Conservation (phyloP, 2,888 invertebrate genomes). For the Acheta domesticus region DNA sequence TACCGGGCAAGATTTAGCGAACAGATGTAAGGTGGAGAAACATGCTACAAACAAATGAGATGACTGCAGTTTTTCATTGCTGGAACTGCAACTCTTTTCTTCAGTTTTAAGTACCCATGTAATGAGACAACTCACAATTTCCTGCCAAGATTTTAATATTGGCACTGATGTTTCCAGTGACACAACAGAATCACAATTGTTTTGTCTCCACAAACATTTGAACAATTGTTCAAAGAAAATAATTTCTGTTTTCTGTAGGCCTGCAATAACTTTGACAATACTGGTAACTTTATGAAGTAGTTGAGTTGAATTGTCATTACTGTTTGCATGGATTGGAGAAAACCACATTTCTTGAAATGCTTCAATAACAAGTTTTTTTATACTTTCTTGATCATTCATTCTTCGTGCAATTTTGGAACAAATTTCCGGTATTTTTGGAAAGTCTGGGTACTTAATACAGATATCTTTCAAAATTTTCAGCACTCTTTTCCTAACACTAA, state of each 20-base stretch:
- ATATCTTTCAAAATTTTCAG: slow-evolving; percentile 61
- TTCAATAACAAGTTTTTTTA: not conserved
- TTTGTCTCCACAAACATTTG: not conserved
- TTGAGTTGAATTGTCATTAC: not conserved
- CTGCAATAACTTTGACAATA: not conserved
- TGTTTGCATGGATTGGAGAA: not conserved
- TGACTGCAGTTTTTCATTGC: not conserved
- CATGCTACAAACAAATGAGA: not conserved
- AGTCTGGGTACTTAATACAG: slow-evolving; percentile 56
- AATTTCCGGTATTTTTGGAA: slow-evolving; percentile 56
- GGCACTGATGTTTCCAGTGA: not conserved
- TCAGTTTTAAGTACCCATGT: not conserved
- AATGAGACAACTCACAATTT: not conserved
- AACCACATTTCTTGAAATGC: slow-evolving; percentile 12
- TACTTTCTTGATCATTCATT: slow-evolving; percentile 61
- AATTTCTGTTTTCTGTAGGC: not conserved
- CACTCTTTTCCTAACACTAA: slow-evolving; percentile 60
- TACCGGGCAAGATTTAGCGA: not conserved
- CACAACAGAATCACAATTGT: not conserved
- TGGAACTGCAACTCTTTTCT: not conserved
- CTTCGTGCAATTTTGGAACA: slow-evolving; percentile 58
- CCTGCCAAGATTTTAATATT: not conserved
- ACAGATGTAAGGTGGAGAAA: not conserved
- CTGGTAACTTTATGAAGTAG: not conserved
- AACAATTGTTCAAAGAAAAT: not conserved